phyloP scores from a whole-genome alignment of 1,140 invertebrate genomes.

The Drosophila kohkoa region DNA sequence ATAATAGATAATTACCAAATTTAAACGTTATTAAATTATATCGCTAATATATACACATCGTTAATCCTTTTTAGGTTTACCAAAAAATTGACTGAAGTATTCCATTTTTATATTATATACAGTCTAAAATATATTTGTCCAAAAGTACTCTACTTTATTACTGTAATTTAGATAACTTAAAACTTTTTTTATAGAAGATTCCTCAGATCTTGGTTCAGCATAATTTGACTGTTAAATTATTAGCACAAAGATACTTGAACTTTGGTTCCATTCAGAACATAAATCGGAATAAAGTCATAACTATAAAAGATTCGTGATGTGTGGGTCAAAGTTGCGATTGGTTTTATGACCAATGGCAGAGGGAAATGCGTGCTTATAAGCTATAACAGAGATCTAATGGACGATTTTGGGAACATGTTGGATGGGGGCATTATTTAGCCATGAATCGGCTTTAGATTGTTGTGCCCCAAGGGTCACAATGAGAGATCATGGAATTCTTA shows the following conservation, averaged over 20 bases:
- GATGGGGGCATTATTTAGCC: constrained; percentile 59
- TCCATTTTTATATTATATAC: no score
- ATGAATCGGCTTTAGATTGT: constrained; percentile 38
- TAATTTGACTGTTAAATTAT: neutral
- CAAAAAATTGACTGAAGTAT: no score
- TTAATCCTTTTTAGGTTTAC: no score
- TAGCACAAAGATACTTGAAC: neutral
- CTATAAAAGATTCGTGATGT: constrained; percentile 2
- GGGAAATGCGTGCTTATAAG: constrained; percentile 11
- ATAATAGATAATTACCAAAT: no score
- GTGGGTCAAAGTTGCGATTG: constrained; percentile 1
- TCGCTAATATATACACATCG: no score
- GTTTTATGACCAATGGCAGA: constrained; percentile 2
- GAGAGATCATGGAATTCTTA: constrained; percentile 31
- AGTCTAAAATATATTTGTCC: no score
- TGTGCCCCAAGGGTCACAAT: constrained; percentile 16
- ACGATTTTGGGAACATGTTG: neutral
- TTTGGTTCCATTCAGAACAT: neutral
- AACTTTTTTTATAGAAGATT: neutral
- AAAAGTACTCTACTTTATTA: no score
- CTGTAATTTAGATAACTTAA: no score
- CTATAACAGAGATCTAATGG: constrained; percentile 12
- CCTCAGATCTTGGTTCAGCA: neutral
- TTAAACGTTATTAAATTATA: no score
- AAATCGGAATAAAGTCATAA: constrained; percentile 21